phyloP scores from a whole-genome alignment of 2,797 vertebrate genomes.

The Molossus molossus region DNA sequence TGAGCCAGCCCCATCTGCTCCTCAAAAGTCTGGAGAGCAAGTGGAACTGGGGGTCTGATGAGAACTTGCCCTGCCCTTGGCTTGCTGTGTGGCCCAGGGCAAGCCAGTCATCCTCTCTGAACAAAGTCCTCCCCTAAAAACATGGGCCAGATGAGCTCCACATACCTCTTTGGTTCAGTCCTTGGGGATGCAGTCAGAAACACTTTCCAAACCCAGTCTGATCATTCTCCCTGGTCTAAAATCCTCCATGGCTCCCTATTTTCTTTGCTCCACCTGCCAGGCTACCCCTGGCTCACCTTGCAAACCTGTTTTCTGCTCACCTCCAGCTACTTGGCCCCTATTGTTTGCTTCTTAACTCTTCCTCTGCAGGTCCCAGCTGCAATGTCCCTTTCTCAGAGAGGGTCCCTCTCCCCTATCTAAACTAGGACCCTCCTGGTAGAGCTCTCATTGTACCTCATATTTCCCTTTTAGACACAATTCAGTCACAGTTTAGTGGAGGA shows the following conservation, averaged over 20 bases:
- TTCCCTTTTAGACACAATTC: neutral
- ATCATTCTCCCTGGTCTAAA: neutral
- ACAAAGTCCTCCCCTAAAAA: neutral
- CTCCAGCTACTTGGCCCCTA: accelerated
- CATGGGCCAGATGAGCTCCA: neutral
- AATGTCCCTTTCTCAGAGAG: neutral
- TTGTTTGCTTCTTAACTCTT: neutral
- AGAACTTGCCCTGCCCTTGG: neutral
- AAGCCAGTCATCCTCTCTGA: neutral
- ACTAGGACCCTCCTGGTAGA: neutral
- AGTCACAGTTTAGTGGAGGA: neutral
- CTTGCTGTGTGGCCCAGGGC: neutral
- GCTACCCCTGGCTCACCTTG: neutral
- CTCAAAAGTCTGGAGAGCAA: neutral
- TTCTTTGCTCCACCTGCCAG: neutral
- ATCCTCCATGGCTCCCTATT: neutral
- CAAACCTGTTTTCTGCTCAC: neutral
- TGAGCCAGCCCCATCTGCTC: neutral
- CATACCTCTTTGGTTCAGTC: neutral
- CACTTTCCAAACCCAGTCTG: neutral
- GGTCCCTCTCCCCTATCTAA: neutral
- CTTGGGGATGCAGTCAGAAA: neutral
- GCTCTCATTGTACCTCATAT: neutral
- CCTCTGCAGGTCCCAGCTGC: neutral
- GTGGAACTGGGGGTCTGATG: neutral